phyloP scores from a whole-genome alignment of 2,797 vertebrate species.

The Channallabes apus region DNA sequence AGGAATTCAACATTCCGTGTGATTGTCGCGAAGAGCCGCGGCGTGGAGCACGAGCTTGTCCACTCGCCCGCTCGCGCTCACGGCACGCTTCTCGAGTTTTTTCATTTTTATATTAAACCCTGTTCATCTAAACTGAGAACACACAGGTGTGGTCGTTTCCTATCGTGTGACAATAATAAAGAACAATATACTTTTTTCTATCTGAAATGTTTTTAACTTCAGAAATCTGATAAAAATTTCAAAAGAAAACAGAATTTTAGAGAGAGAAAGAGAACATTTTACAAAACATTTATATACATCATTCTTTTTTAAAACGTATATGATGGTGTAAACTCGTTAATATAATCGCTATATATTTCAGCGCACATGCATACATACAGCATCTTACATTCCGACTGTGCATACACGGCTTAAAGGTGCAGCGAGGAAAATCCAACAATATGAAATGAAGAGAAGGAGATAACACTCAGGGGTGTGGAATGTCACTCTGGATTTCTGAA shows the following conservation, averaged over 20 bases:
- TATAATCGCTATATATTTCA: constrained; percentile 48
- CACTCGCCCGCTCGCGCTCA: constrained; percentile 9
- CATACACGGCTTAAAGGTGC: constrained; percentile 46
- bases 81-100: background rate
- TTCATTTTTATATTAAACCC: constrained; percentile 21
- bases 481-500: background rate
- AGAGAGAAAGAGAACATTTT: constrained; percentile 37
- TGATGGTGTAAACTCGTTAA: constrained; percentile 51
- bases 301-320: constrained; percentile 11
- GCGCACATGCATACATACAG: constrained; percentile 56
- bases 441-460: background rate
- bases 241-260: constrained; percentile 29
- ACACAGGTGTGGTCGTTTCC: constrained; percentile 35
- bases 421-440: constrained; percentile 6
- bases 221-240: constrained; percentile 35
- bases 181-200: constrained; percentile 18
- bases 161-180: constrained; percentile 37
- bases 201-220: constrained; percentile 9
- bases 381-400: constrained; percentile 51
- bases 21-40: constrained; percentile 53
- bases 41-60: background rate
- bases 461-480: background rate
- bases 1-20: constrained; percentile 39
- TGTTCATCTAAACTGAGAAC: constrained; percentile 44
- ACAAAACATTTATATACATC: constrained; percentile 50